Percentiles rank a stretch among this genome's conserved stretches.
These are phyloP conservation scores for Neodiprion lecontei DNA, from an alignment of 1,140 invertebrate species.

Conservation along the genomic window DNA sequence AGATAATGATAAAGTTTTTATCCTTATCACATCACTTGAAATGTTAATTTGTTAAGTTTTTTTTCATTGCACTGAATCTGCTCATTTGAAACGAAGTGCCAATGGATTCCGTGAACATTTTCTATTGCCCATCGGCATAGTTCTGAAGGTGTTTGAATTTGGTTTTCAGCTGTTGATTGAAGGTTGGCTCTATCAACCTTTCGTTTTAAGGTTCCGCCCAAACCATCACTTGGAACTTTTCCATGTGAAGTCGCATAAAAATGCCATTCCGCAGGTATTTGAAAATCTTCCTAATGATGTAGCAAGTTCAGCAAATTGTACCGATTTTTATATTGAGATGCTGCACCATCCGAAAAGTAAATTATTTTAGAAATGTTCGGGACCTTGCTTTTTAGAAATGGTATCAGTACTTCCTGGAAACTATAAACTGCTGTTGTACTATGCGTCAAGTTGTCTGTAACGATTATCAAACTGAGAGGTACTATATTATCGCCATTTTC, in stretches of 20 bases:
- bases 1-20: conserved; percentile 16
- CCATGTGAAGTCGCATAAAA: conserved; percentile 46
- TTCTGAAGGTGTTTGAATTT: conserved; percentile 26
- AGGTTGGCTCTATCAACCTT: conserved; percentile 32
- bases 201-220: conserved; percentile 40
- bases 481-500: conserved; percentile 19
- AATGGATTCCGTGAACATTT: conserved; percentile 25
- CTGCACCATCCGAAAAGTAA: conserved; percentile 45
- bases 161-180: conserved; percentile 19
- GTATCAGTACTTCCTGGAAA: conserved; percentile 28
- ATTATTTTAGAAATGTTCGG: conserved; percentile 35
- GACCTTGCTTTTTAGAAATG: conserved; percentile 32
- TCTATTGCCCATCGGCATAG: conserved; percentile 25
- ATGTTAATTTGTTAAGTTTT: conserved; percentile 15
- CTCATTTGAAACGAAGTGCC: conserved; percentile 18
- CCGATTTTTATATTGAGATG: conserved; percentile 47
- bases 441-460: conserved; percentile 35
- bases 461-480: conserved; percentile 26
- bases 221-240: conserved; percentile 44
- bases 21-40: conserved; percentile 13
- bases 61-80: conserved; percentile 18
- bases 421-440: conserved; percentile 35
- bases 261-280: conserved; percentile 42
- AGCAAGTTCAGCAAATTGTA: conserved; percentile 45
- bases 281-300: conserved; percentile 39